phyloP scores from a whole-genome alignment of 64 coral and sea anemone species.

The Actinia tenebrosa region DNA sequence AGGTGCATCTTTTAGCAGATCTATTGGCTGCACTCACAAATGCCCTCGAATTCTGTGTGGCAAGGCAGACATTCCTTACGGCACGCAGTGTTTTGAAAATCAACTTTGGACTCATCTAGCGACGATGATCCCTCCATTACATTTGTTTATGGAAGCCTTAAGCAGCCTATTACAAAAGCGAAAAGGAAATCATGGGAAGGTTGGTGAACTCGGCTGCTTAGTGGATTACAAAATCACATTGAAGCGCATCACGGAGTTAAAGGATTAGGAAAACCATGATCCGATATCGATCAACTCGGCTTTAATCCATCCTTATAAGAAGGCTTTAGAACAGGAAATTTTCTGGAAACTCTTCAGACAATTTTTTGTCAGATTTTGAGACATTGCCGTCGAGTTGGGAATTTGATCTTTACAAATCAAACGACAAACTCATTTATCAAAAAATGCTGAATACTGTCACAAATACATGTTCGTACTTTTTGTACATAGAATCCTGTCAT shows the following conservation, averaged over 20 bases:
- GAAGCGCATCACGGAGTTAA: background rate
- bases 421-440: too few relatives aligned
- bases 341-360: background rate
- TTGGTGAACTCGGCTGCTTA: background rate
- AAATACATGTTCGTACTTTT: too few relatives aligned
- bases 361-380: too few relatives aligned
- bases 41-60: background rate
- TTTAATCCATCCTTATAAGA: background rate
- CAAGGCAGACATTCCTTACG: background rate
- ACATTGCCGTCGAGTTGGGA: background rate
- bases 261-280: conserved; percentile 6
- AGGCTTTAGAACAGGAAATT: background rate
- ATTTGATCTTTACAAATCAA: background rate
- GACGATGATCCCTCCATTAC: background rate
- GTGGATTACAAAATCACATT: background rate
- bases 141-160: background rate
- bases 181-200: background rate
- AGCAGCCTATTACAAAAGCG: background rate
- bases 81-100: background rate
- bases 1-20: background rate
- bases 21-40: background rate
- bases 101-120: background rate
- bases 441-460: too few relatives aligned
- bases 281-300: background rate
- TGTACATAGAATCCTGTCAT: too few relatives aligned